Conservation (phyloP, 1,140 invertebrate species). For the Conopomorpha cramerella region DNA sequence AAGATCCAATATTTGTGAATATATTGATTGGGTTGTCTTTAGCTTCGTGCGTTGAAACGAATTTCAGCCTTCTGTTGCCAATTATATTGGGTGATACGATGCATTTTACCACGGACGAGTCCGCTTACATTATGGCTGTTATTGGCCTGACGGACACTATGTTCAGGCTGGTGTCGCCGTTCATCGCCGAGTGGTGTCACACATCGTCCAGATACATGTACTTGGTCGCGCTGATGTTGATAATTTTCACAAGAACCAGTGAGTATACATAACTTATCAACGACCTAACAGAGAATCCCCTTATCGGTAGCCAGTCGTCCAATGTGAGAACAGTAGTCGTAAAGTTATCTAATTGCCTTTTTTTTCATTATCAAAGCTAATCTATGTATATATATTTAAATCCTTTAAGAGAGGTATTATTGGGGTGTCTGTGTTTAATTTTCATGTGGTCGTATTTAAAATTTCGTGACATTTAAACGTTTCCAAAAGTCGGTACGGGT, state of each 20-base stretch:
- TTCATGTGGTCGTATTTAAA: no score
- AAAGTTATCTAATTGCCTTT: no score
- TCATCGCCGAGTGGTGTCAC: slow-evolving; percentile 64
- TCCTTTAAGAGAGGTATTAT: no score
- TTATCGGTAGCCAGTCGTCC: no score
- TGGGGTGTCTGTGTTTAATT: no score
- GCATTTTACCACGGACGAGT: slow-evolving; percentile 58
- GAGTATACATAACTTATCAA: no score
- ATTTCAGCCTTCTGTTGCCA: slow-evolving; percentile 68
- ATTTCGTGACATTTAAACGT: no score
- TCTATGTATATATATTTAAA: no score
- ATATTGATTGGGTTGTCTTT: slow-evolving; percentile 70
- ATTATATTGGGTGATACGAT: slow-evolving; percentile 67
- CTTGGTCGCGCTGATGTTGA: slow-evolving; percentile 62
- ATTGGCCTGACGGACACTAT: slow-evolving; percentile 65
- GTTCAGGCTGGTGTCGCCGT: slow-evolving; percentile 64
- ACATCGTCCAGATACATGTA: slow-evolving; percentile 67
- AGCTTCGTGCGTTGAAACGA: slow-evolving; percentile 70
- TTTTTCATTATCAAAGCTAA: no score
- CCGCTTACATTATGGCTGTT: slow-evolving; percentile 65
- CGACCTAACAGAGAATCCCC: no score
- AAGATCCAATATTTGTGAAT: slow-evolving; percentile 59
- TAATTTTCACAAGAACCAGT: slow-evolving; percentile 66
- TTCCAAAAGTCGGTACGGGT: no score
- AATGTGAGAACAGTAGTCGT: no score